Conservation (phyloP, 2,888 invertebrate species). For the Hedya salicella region DNA sequence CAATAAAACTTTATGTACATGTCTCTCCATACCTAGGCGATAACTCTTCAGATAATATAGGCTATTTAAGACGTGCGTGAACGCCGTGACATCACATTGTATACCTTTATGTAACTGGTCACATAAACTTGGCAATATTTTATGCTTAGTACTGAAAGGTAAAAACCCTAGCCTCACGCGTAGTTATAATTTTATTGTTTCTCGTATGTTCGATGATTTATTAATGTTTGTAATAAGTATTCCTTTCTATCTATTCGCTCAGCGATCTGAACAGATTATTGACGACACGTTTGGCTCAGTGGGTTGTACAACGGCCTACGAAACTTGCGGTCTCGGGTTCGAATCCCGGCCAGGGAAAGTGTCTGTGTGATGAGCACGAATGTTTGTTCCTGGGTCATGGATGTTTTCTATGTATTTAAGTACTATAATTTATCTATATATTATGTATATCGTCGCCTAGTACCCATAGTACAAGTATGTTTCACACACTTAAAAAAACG, state of each 20-base stretch:
- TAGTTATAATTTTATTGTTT: slow-evolving; percentile 10
- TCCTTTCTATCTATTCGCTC: background rate
- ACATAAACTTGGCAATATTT: slow-evolving; percentile 23
- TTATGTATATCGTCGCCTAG: no score
- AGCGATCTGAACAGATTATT: background rate
- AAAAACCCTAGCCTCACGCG: slow-evolving; percentile 27
- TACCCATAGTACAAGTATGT: no score
- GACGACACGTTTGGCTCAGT: no score
- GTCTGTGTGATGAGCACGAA: no score
- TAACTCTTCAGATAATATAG: slow-evolving; percentile 77
- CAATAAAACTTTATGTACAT: slow-evolving; percentile 80
- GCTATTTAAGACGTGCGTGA: slow-evolving; percentile 69
- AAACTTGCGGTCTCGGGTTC: no score
- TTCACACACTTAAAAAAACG: no score
- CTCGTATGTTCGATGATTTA: background rate
- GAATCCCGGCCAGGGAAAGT: no score
- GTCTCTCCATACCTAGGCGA: slow-evolving; percentile 65
- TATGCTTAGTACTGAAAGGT: slow-evolving; percentile 23
- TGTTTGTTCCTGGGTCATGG: no score
- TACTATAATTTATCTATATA: no score
- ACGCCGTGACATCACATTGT: slow-evolving; percentile 54
- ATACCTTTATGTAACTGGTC: slow-evolving; percentile 36
- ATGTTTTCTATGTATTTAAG: no score
- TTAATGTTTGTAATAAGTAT: background rate
- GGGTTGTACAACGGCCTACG: no score